A percentile compares a stretch with the other conserved stretches of the same genome.
Conservation (phyloP, 2,113 vertebrate species). For the Mormyrus iriodes region DNA sequence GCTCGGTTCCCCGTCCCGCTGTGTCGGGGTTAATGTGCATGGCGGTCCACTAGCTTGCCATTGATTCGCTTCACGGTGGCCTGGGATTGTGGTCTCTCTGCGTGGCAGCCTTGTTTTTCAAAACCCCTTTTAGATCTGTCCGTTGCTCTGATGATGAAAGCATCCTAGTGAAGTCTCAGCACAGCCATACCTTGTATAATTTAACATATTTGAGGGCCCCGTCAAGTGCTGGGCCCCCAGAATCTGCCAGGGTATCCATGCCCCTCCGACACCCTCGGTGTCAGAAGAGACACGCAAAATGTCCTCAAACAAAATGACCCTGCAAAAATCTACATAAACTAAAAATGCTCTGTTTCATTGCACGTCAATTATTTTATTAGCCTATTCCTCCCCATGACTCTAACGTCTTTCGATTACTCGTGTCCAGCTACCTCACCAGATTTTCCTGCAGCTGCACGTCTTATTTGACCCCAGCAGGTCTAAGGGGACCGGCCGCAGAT, state of each 20-base stretch:
- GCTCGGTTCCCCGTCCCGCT: neutral
- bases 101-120: neutral
- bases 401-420: neutral
- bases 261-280: neutral
- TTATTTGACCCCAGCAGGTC: neutral
- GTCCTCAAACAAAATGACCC: neutral
- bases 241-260: neutral
- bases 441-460: neutral
- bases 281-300: neutral
- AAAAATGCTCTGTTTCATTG: neutral
- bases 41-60: neutral
- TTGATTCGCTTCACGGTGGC: neutral
- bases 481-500: neutral
- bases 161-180: neutral
- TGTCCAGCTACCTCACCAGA: neutral
- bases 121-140: neutral
- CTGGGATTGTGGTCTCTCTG: neutral
- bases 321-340: neutral
- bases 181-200: neutral
- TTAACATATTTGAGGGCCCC: neutral
- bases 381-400: neutral
- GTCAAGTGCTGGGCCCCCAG: neutral
- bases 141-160: neutral
- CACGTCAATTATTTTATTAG: neutral
- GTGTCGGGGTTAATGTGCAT: neutral